Evolutionary conservation across 2,113 vertebrate species (phyloP).

Genomic region (Odocoileus hemionus): DNA sequence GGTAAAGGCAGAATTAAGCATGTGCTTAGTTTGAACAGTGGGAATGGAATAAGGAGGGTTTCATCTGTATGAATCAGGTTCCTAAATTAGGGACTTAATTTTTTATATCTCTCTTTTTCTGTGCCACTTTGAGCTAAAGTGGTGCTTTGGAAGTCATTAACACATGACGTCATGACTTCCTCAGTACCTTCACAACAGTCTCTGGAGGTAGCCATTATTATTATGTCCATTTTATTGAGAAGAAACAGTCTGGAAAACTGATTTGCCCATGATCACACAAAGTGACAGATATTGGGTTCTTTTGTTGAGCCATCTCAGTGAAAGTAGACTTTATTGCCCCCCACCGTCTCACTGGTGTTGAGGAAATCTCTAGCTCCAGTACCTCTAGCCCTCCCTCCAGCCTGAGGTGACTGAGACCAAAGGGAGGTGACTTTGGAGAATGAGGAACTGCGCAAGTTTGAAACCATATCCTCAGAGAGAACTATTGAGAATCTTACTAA

Average conservation of each 20-base stretch:
- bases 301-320: not conserved
- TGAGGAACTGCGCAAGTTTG: not conserved
- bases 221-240: not conserved
- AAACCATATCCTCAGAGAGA: not conserved
- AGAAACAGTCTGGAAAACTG: not conserved
- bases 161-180: not conserved
- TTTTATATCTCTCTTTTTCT: not conserved
- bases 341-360: not conserved
- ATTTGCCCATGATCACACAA: not conserved
- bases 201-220: not conserved
- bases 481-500: not conserved
- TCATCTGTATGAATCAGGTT: not conserved
- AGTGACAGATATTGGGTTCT: not conserved
- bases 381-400: not conserved
- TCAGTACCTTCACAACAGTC: not conserved
- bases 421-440: not conserved
- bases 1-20: not conserved
- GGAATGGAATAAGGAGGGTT: not conserved
- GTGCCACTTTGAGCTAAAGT: not conserved
- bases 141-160: not conserved
- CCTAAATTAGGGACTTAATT: not conserved
- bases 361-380: not conserved
- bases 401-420: not conserved
- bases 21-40: not conserved
- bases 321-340: not conserved